phyloP scores from a whole-genome alignment of 2,113 vertebrate species.

The Gila orcuttii region DNA sequence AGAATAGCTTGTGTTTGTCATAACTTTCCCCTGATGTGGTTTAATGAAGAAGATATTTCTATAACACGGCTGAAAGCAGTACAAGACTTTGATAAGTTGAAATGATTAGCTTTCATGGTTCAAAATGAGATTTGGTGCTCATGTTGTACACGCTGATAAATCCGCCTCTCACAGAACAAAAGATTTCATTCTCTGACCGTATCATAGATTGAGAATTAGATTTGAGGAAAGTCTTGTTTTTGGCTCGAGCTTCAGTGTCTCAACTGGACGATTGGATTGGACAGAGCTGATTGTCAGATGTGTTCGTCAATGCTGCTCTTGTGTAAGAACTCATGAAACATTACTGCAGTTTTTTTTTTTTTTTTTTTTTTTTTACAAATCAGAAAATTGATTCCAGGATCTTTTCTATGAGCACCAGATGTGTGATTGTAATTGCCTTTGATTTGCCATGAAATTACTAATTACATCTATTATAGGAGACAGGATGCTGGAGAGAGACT shows the following conservation, averaged over 20 bases:
- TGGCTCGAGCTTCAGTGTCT: background rate
- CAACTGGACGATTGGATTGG: conserved; percentile 2
- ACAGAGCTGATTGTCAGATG: background rate
- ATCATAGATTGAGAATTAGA: conserved; percentile 25
- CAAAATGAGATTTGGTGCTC: background rate
- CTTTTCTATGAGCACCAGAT: background rate
- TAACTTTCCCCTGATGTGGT: background rate
- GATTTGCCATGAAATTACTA: conserved; percentile 35
- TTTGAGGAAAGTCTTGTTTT: conserved; percentile 41
- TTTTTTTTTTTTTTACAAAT: background rate
- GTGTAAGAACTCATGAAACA: background rate
- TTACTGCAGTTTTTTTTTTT: background rate
- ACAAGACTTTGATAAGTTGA: background rate
- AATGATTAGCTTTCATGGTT: background rate
- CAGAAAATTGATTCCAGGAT: background rate
- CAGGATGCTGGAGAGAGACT: background rate
- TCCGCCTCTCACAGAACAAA: background rate
- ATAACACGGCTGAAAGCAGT: background rate
- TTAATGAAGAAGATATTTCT: background rate
- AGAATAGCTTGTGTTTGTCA: background rate
- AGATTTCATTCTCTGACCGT: background rate
- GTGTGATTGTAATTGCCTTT: conserved; percentile 12
- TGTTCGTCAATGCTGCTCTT: conserved; percentile 8
- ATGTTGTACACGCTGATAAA: background rate
- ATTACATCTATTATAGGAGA: background rate